phyloP scores from a whole-genome alignment of 1,140 invertebrate genomes.

The Diabrotica undecimpunctata region DNA sequence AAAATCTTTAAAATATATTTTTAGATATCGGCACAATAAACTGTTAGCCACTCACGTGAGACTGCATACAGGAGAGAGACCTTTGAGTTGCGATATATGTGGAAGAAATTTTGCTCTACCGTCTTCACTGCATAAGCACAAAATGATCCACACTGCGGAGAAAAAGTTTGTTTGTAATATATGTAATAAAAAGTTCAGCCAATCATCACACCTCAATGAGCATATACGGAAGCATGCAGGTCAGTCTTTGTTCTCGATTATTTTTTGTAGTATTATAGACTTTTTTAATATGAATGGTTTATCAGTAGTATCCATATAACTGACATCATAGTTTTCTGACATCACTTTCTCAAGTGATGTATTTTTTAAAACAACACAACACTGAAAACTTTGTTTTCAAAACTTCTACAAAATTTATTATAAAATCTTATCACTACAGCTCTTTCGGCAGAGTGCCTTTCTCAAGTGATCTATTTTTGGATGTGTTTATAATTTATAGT shows the following conservation, averaged over 20 bases:
- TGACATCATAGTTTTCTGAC: no score
- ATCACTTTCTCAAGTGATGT: no score
- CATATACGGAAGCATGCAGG: conserved; percentile 59
- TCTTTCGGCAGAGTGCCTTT: no score
- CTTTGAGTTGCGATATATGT: conserved; percentile 68
- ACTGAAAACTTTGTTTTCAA: no score
- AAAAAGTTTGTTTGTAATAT: conserved; percentile 71
- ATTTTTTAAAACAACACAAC: no score
- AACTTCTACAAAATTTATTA: no score
- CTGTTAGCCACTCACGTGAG: conserved; percentile 37
- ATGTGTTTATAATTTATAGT: no score
- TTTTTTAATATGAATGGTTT: neutral
- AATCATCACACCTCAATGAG: conserved; percentile 61
- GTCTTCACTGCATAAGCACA: conserved; percentile 54
- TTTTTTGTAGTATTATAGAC: conserved; percentile 1
- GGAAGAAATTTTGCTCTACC: conserved; percentile 72
- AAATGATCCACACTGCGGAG: conserved; percentile 67
- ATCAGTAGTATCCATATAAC: no score
- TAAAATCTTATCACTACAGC: no score
- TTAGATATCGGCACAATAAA: conserved; percentile 40
- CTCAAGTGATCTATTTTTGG: no score
- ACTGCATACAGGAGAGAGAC: conserved; percentile 60
- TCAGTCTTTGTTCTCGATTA: conserved; percentile 19
- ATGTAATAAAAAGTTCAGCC: conserved; percentile 69
- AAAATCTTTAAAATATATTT: neutral